Evolutionary conservation across 2,797 vertebrate genomes (phyloP).

Genomic region (Helicolenus hilgendorfi): DNA sequence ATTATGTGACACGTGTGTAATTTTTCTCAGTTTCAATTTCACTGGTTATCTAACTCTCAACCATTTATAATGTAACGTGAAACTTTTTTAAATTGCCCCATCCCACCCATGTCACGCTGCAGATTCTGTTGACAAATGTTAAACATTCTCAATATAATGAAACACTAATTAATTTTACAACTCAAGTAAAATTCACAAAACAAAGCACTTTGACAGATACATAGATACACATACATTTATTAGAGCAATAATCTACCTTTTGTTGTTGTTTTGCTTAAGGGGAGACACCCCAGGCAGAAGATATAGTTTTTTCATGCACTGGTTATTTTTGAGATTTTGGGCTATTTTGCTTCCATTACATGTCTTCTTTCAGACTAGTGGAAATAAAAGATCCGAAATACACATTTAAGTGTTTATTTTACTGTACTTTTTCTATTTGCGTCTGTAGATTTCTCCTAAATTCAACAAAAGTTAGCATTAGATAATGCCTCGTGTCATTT

Average conservation of each 20-base stretch:
- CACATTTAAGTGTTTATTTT: no score
- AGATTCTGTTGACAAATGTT: not conserved
- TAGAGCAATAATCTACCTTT: not conserved
- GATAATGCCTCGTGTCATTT: no score
- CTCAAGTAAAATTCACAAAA: not conserved
- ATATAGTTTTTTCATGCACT: no score
- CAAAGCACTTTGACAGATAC: not conserved
- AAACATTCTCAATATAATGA: not conserved
- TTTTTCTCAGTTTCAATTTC: slow-evolving; percentile 17
- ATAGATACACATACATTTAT: not conserved
- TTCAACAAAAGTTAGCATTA: no score
- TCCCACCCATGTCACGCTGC: not conserved
- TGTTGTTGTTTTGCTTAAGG: no score
- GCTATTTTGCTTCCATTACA: no score
- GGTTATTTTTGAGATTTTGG: no score
- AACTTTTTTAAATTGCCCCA: not conserved
- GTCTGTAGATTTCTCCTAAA: no score
- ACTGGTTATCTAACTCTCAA: not conserved
- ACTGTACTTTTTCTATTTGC: no score
- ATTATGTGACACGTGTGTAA: not conserved
- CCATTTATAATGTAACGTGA: not conserved
- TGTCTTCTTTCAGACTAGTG: no score
- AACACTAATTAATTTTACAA: not conserved
- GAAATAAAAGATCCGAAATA: no score
- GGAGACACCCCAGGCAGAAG: no score